Conservation (phyloP, 92 coral and sea anemone species). For the Parazoanthus darwini region DNA sequence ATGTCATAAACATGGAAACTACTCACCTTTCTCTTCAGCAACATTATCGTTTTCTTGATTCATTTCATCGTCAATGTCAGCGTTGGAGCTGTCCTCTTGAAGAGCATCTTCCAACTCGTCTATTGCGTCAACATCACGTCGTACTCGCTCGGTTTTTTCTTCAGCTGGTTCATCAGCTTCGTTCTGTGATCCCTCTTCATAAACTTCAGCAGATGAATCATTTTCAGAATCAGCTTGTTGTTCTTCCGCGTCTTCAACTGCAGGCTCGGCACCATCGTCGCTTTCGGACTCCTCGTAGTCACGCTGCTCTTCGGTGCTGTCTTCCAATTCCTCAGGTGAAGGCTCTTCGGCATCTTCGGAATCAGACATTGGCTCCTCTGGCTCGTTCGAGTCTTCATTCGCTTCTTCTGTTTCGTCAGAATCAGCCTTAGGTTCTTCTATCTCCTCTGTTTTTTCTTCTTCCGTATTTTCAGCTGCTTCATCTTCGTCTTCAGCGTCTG, state of each 20-base stretch:
- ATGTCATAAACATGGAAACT: neutral
- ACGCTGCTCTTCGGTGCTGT: neutral
- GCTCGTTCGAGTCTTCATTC: neutral
- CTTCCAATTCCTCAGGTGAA: neutral
- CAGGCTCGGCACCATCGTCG: neutral
- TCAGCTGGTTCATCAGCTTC: neutral
- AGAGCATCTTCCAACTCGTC: conserved; percentile 23
- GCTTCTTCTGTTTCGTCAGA: conserved; percentile 7
- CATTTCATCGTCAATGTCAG: neutral
- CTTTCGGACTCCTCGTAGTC: neutral
- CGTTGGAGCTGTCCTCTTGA: conserved; percentile 18
- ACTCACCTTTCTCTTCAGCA: conserved; percentile 13
- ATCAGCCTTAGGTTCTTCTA: conserved; percentile 18
- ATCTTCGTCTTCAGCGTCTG: neutral
- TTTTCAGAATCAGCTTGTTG: neutral
- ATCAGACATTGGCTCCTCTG: neutral
- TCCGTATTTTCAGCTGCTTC: neutral
- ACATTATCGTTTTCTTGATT: conserved; percentile 2
- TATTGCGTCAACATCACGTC: conserved; percentile 18
- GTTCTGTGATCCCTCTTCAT: neutral
- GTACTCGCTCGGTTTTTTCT: neutral
- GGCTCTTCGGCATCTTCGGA: neutral
- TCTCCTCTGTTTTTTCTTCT: neutral
- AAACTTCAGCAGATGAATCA: neutral
- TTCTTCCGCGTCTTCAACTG: neutral